These are phyloP conservation scores for Macaria liturata DNA, from an alignment of 2,888 invertebrate genomes.

Conservation along the genomic window DNA sequence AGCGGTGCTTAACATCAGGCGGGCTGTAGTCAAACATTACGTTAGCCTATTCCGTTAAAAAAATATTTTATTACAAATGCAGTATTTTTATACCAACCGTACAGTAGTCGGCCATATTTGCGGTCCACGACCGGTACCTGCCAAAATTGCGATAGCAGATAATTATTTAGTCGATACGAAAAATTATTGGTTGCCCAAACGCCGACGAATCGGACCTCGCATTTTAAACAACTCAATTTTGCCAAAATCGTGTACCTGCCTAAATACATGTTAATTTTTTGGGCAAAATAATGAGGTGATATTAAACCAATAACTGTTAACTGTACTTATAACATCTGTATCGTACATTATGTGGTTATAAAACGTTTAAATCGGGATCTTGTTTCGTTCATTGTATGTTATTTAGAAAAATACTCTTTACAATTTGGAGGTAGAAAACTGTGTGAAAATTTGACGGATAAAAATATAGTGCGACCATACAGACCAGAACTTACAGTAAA, in stretches of 20 bases:
- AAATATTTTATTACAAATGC: too few relatives aligned
- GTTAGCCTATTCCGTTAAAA: too few relatives aligned
- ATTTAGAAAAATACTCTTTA: too few relatives aligned
- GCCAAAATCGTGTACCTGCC: slow-evolving; percentile 33
- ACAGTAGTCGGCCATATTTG: slow-evolving; percentile 62
- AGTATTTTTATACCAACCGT: slow-evolving; percentile 50
- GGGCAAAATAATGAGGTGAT: slow-evolving; percentile 25
- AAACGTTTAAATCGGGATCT: too few relatives aligned
- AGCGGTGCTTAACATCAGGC: too few relatives aligned
- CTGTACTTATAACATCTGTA: background rate
- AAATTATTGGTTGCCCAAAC: slow-evolving; percentile 67
- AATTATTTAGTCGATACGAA: slow-evolving; percentile 76
- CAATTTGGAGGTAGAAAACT: too few relatives aligned
- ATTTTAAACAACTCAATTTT: slow-evolving; percentile 74
- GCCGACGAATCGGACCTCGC: slow-evolving; percentile 57
- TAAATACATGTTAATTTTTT: slow-evolving; percentile 18
- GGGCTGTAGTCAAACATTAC: too few relatives aligned
- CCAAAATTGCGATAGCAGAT: slow-evolving; percentile 73
- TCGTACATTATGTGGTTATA: too few relatives aligned
- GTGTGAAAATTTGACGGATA: too few relatives aligned
- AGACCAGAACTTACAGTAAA: too few relatives aligned
- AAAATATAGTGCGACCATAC: too few relatives aligned
- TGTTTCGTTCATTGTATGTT: too few relatives aligned
- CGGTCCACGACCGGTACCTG: slow-evolving; percentile 60
- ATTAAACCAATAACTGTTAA: slow-evolving; percentile 15